Conservation (phyloP, 2,113 vertebrate genomes). For the Zosterops japonicus region DNA sequence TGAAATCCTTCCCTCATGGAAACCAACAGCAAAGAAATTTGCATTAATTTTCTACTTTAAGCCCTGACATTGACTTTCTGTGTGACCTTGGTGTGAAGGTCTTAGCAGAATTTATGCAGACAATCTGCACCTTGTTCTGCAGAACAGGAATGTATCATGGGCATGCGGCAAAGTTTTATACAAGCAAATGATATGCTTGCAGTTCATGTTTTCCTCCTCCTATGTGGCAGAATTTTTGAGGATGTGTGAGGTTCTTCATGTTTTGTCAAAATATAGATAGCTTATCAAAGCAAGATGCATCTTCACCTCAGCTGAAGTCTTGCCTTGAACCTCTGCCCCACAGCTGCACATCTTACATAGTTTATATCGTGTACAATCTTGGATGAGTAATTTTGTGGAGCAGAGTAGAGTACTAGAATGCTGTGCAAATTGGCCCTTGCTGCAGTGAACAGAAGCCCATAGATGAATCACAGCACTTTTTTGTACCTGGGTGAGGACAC, state of each 20-base stretch:
- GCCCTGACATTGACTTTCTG: background rate
- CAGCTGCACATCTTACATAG: background rate
- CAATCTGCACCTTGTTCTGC: background rate
- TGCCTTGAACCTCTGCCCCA: background rate
- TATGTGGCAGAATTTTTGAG: background rate
- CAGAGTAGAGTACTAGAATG: background rate
- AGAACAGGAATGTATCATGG: background rate
- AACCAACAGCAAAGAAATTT: background rate
- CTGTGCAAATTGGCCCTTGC: background rate
- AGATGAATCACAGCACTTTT: background rate
- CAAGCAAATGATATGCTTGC: fast-evolving
- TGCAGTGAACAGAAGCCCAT: background rate
- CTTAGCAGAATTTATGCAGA: background rate
- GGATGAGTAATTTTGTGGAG: background rate
- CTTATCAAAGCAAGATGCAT: background rate
- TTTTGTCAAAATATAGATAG: background rate
- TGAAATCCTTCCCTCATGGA: background rate
- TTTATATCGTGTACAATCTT: background rate
- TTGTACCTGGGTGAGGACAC: background rate
- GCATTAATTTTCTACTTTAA: background rate
- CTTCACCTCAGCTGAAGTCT: background rate
- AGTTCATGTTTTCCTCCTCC: background rate
- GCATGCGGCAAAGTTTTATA: fast-evolving
- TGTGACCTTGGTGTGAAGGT: background rate
- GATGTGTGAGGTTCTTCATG: background rate